Evolutionary conservation across 2,797 vertebrate genomes (phyloP).

Genomic region (Thunnus albacares): DNA sequence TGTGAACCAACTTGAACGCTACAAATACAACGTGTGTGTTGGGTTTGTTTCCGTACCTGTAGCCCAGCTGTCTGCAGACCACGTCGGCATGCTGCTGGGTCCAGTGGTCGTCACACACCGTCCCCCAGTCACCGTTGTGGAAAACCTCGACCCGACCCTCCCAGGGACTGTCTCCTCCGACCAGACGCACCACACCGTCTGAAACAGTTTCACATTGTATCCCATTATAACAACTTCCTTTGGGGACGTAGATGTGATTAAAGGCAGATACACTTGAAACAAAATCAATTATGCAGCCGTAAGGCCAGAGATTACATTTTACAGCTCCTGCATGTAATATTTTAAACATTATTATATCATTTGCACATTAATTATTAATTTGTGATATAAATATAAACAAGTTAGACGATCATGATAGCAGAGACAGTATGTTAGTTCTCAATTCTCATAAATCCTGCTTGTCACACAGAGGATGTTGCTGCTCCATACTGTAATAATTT

Average conservation of each 20-base stretch:
- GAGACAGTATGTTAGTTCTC: slow-evolving; percentile 20
- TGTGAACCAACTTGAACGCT: too few relatives aligned
- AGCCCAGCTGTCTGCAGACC: slow-evolving; percentile 95
- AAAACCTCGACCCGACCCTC: slow-evolving; percentile 95
- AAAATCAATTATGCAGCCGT: background rate
- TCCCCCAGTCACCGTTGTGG: slow-evolving; percentile 93
- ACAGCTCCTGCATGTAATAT: slow-evolving; percentile 9
- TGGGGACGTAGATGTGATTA: background rate
- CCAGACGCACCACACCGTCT: slow-evolving; percentile 91
- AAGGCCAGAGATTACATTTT: background rate
- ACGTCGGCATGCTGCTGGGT: slow-evolving; percentile 89
- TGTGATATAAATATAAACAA: background rate
- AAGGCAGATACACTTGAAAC: slow-evolving; percentile 7
- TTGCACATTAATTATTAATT: slow-evolving; percentile 52
- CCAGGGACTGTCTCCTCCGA: slow-evolving; percentile 87
- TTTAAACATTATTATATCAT: slow-evolving; percentile 6
- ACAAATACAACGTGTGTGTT: background rate
- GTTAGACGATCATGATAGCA: slow-evolving; percentile 20
- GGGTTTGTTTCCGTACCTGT: slow-evolving; percentile 77
- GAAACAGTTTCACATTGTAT: slow-evolving; percentile 18
- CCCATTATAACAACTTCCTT: background rate
- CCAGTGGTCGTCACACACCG: slow-evolving; percentile 95
- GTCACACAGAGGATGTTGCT: slow-evolving; percentile 46
- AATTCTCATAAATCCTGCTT: slow-evolving; percentile 38
- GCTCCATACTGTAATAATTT: slow-evolving; percentile 66